Evolutionary conservation across 2,888 invertebrate species (phyloP).

Genomic region (Himalopsyche japonica): DNA sequence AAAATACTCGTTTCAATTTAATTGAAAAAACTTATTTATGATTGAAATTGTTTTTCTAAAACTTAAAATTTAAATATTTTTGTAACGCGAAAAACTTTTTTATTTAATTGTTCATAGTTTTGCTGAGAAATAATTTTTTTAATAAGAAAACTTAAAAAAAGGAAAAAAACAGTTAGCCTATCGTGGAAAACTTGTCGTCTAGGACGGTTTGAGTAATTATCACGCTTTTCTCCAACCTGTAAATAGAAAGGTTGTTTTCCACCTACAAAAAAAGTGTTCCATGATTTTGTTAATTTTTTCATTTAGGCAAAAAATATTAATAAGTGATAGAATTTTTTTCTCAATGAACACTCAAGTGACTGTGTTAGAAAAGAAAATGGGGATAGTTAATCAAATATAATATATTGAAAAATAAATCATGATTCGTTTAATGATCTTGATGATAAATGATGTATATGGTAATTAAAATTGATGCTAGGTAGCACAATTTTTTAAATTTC

Average conservation of each 20-base stretch:
- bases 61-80: no score
- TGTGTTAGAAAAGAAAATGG: no score
- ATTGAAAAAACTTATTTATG: no score
- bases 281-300: background rate
- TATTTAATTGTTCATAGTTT: background rate
- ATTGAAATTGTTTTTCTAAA: no score
- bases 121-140: background rate
- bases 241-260: background rate
- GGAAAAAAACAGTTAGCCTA: background rate
- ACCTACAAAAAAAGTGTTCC: background rate
- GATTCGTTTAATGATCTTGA: no score
- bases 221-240: background rate
- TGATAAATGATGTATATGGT: no score
- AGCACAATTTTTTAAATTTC: no score
- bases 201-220: background rate
- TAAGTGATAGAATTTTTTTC: background rate
- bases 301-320: background rate
- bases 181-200: background rate
- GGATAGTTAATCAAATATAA: no score
- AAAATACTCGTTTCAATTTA: no score
- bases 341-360: no score
- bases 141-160: background rate
- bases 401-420: no score
- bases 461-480: no score
- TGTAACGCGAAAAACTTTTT: background rate